A percentile compares a stretch with the other conserved stretches of the same genome.
Evolutionary conservation across 2,113 vertebrate genomes (phyloP).

Genomic region (Serranochromis macrocephalus): DNA sequence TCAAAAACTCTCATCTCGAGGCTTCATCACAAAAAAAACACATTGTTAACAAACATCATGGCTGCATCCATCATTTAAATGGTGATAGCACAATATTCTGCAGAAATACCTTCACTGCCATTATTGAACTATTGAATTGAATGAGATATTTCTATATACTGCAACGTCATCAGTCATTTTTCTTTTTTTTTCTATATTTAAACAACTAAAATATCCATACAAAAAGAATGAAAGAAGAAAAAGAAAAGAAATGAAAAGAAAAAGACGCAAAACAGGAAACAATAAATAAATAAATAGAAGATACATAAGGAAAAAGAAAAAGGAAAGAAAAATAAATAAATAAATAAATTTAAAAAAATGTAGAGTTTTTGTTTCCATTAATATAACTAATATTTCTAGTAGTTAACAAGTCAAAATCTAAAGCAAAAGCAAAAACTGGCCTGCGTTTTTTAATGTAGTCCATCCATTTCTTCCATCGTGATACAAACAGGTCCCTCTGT

Average conservation of each 20-base stretch:
- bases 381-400: background rate
- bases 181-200: background rate
- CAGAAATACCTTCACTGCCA: background rate
- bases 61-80: background rate
- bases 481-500: background rate
- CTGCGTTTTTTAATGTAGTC: background rate
- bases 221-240: background rate
- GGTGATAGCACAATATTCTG: background rate
- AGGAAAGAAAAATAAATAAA: background rate
- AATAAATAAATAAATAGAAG: background rate
- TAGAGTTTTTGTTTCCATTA: background rate
- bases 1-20: background rate
- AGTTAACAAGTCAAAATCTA: background rate
- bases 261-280: background rate
- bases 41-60: background rate
- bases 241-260: background rate
- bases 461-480: background rate
- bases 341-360: accelerated
- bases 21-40: background rate
- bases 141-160: background rate
- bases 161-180: background rate
- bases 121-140: background rate
- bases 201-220: background rate
- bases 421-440: background rate
- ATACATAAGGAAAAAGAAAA: background rate